phyloP scores from a whole-genome alignment of 2,113 vertebrate genomes.

The Stercorarius parasiticus region DNA sequence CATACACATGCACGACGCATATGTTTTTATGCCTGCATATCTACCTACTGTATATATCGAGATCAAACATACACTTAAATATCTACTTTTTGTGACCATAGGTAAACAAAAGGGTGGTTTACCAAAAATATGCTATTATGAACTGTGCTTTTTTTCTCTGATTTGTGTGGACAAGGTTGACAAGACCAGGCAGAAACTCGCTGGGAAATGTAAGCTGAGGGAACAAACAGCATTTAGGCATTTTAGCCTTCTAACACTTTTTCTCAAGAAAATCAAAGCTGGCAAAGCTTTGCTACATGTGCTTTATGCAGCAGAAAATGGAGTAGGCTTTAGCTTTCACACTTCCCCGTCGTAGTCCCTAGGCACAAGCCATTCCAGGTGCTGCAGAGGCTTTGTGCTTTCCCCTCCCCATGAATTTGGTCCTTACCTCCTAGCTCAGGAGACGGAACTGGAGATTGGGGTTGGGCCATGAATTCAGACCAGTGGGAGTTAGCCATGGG shows the following conservation, averaged over 20 bases:
- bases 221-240: background rate
- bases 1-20: fast-evolving
- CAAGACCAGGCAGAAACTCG: background rate
- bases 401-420: background rate
- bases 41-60: background rate
- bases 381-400: background rate
- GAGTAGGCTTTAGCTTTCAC: background rate
- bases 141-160: background rate
- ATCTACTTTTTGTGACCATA: background rate
- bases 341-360: background rate
- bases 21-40: background rate
- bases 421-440: background rate
- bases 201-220: background rate
- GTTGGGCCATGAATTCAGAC: background rate
- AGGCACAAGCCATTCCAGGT: background rate
- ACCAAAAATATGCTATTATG: background rate
- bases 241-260: background rate
- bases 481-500: background rate
- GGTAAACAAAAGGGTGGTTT: background rate
- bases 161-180: background rate
- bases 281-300: background rate
- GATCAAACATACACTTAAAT: background rate
- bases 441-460: background rate
- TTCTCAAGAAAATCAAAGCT: background rate
- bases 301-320: background rate